A percentile compares a stretch with the other conserved stretches of the same genome.
These are phyloP conservation scores for Heliconius aoede DNA, from an alignment of 2,888 invertebrate genomes.

Conservation along the genomic window DNA sequence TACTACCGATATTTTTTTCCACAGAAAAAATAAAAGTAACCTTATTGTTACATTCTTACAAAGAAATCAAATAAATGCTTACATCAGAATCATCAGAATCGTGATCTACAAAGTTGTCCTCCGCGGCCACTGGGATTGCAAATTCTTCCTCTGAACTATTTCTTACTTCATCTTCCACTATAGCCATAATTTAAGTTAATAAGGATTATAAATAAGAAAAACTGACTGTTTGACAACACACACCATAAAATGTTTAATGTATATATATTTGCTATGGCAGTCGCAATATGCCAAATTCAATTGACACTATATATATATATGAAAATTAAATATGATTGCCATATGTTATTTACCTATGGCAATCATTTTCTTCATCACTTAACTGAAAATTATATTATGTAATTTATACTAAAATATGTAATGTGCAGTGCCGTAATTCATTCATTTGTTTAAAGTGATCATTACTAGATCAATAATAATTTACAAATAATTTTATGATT, in stretches of 20 bases:
- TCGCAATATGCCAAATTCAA: slow-evolving; percentile 49
- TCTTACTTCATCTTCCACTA: slow-evolving; percentile 77
- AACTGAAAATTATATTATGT: too few species aligned
- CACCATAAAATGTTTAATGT: slow-evolving; percentile 46
- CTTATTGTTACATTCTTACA: slow-evolving; percentile 32
- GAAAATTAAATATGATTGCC: slow-evolving; percentile 24
- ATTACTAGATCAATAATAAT: too few species aligned
- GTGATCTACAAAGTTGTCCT: slow-evolving; percentile 73
- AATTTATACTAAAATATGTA: not conserved
- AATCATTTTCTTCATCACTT: too few species aligned
- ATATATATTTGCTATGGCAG: slow-evolving; percentile 51
- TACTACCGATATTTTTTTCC: not conserved
- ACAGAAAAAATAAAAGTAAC: slow-evolving; percentile 32
- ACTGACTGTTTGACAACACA: slow-evolving; percentile 68
- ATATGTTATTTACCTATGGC: not conserved
- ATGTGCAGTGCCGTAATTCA: too few species aligned
- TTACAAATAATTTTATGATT: too few species aligned
- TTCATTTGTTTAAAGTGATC: too few species aligned
- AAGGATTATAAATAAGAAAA: slow-evolving; percentile 51
- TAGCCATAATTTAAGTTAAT: slow-evolving; percentile 66
- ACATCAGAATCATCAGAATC: slow-evolving; percentile 78
- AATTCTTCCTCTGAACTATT: slow-evolving; percentile 79
- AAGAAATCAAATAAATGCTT: slow-evolving; percentile 52
- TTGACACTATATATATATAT: slow-evolving; percentile 34
- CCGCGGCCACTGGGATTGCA: slow-evolving; percentile 77